phyloP scores from a whole-genome alignment of 2,113 vertebrate genomes.

The Aramus guarauna region DNA sequence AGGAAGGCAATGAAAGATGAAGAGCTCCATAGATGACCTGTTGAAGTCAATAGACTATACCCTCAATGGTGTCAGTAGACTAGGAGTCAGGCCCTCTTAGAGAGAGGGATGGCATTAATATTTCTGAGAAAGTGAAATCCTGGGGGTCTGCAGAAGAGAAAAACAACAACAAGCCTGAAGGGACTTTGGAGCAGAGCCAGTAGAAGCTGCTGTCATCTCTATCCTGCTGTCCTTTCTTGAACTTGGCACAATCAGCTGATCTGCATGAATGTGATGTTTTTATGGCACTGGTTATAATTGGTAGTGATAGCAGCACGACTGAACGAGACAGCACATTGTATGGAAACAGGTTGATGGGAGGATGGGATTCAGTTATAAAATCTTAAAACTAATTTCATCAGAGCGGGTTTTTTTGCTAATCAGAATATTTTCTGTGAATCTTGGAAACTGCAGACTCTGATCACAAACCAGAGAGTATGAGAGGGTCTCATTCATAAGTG shows the following conservation, averaged over 20 bases:
- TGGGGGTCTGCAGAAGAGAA: conserved; percentile 9
- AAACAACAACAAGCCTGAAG: conserved; percentile 40
- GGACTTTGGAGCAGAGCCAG: conserved; percentile 24
- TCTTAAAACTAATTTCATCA: conserved; percentile 44
- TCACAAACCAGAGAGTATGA: conserved; percentile 48
- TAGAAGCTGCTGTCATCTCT: conserved; percentile 52
- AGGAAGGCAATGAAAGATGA: not conserved
- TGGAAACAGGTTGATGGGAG: conserved; percentile 43
- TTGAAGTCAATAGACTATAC: not conserved
- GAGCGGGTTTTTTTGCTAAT: not conserved
- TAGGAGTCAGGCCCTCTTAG: not conserved
- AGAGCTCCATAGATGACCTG: not conserved
- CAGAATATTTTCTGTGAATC: conserved; percentile 57
- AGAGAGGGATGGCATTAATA: not conserved
- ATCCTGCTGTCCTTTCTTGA: conserved; percentile 63
- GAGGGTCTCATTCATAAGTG: conserved; percentile 56
- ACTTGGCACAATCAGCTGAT: conserved; percentile 64
- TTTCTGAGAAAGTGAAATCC: conserved; percentile 1
- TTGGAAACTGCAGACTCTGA: conserved; percentile 47
- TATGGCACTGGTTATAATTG: conserved; percentile 50
- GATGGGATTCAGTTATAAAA: conserved; percentile 30
- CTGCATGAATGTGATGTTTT: conserved; percentile 60
- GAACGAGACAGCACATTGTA: not conserved
- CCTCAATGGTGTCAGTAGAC: not conserved
- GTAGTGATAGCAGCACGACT: conserved; percentile 7